Evolutionary conservation across 2,888 invertebrate species (phyloP), one percentile per base, ranked within the genome.

Genomic region (Strigamia crassipes): DNA sequence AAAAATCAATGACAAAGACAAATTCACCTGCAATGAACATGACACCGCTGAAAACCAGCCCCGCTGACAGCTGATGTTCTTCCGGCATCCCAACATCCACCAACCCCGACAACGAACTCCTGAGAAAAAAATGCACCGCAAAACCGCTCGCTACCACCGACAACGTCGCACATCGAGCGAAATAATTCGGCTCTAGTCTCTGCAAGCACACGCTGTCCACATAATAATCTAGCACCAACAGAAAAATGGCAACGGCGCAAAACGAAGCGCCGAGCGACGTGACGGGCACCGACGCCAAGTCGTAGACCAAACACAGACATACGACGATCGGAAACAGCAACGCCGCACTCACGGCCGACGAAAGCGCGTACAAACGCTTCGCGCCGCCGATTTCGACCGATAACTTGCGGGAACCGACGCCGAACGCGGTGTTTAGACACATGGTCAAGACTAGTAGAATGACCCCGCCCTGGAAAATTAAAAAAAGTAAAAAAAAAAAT

Each of bases 311-410:
- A 81, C 87, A 86, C n/a, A 89, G 86, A 81, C 89, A 86, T 0
- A 88, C 83, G 12, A 88, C 88, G 86, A 89, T 87, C 0, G 90
- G 89, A 21, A 87, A 85, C 15, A 90, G 86, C 9, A 90, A 82
- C 9, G 87, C 46, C 5, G 89, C 86, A 8, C 89, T 89, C 6
- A 87, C 84, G 9, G 89, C 84, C 1, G 89, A 88, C 0, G 90
- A 88, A 42, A 90, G 85, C 1, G 90, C 88, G 85, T 90, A 88
- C 0, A 90, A 87, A 78, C 89, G 85, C 84, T 89, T 89, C 6
- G 88, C 86, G 41, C 90, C 90, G n/a, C 90, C 90, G 38, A 91
- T 86, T 84, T 90, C 90, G 0, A 89, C 88, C 5, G 89, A 88
- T 38, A 90, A 84, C 80, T 88, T 88, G 84, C 88, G 88, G 6